These are phyloP conservation scores for Aphidoletes aphidimyza DNA, from an alignment of 2,888 invertebrate species.

Conservation along the genomic window DNA sequence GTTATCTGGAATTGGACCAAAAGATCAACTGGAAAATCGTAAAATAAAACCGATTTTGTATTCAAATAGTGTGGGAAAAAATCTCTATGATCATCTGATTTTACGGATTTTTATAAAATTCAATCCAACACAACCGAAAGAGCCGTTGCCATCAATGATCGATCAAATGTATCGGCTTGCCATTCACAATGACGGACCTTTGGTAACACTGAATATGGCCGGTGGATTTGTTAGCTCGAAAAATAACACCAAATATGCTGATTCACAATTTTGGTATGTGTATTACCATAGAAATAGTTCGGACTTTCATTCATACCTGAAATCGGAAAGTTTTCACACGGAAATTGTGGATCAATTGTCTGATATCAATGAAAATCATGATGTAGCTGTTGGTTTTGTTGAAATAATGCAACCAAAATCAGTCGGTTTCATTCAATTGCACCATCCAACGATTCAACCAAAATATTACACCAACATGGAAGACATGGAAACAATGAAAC, in stretches of 20 bases:
- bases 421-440: slow-evolving; percentile 68
- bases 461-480: slow-evolving; percentile 71
- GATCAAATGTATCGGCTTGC: too few relatives aligned
- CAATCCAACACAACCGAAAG: too few relatives aligned
- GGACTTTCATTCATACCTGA: neutral
- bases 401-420: slow-evolving; percentile 67
- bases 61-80: slow-evolving; percentile 53
- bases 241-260: too few relatives aligned
- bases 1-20: slow-evolving; percentile 22
- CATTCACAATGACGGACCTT: slow-evolving; percentile 34
- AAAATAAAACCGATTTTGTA: too few relatives aligned
- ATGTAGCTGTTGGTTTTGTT: slow-evolving; percentile 63
- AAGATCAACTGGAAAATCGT: neutral
- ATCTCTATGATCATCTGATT: slow-evolving; percentile 43
- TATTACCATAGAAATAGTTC: neutral
- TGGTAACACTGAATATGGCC: too few relatives aligned
- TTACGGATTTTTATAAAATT: neutral
- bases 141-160: too few relatives aligned
- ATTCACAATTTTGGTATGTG: too few relatives aligned
- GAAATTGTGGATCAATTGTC: neutral
- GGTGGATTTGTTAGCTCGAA: too few relatives aligned
- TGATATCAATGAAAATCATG: slow-evolving; percentile 55
- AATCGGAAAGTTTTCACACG: neutral
- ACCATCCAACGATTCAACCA: slow-evolving; percentile 70
- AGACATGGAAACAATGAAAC: slow-evolving; percentile 66